Evolutionary conservation across 2,113 vertebrate genomes (phyloP).

Genomic region (Australoheros scitulus): DNA sequence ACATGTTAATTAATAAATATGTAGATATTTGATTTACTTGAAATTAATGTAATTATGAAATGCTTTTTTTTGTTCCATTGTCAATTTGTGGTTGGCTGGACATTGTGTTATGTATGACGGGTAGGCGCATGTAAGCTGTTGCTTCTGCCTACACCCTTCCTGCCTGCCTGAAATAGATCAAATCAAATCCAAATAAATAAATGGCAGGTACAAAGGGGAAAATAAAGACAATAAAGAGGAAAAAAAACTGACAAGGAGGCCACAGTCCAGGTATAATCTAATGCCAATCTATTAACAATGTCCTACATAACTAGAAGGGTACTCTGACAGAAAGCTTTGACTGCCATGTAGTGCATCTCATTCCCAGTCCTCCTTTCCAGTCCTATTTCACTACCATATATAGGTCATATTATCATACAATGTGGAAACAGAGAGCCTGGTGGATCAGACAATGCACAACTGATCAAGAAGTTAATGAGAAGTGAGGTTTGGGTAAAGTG

Average conservation of each 20-base stretch:
- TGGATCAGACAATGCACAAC: slow-evolving; percentile 9
- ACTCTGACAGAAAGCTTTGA: slow-evolving; percentile 54
- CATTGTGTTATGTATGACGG: not conserved
- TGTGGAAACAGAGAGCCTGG: slow-evolving; percentile 36
- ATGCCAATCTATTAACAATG: slow-evolving; percentile 53
- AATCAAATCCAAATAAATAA: not conserved
- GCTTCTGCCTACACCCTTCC: not conserved
- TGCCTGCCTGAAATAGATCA: not conserved
- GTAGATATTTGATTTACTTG: too few relatives aligned
- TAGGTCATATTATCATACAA: slow-evolving; percentile 58
- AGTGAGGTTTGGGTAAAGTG: slow-evolving; percentile 15
- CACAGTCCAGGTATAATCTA: not conserved
- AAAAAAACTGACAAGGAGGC: slow-evolving; percentile 8
- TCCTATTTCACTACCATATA: slow-evolving; percentile 56
- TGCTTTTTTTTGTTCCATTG: too few relatives aligned
- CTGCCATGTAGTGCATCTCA: slow-evolving; percentile 54
- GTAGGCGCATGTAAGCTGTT: not conserved
- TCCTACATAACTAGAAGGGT: slow-evolving; percentile 61
- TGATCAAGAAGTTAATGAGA: slow-evolving; percentile 36
- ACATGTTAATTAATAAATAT: too few relatives aligned
- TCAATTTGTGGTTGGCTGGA: not conserved
- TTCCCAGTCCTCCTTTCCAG: slow-evolving; percentile 60
- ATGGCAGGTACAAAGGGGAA: not conserved
- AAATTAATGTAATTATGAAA: too few relatives aligned
- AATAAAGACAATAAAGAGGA: slow-evolving; percentile 11